Base-by-base conservation (phyloP, 2,888 invertebrate species). In the Stenodema calcarata region DNA sequence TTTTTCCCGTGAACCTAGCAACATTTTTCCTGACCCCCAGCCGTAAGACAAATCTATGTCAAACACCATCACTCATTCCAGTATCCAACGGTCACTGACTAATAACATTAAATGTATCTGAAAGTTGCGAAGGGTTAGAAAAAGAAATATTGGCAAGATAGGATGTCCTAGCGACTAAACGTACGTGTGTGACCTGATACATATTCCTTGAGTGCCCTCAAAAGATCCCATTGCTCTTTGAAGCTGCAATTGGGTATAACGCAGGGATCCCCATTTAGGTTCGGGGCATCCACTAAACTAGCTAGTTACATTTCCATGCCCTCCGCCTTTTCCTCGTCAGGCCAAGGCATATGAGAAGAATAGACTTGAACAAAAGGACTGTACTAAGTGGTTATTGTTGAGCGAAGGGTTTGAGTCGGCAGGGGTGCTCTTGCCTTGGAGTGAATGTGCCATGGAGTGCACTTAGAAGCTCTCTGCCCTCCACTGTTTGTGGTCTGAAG, bases 361-460 rank as follows among this genome's bases (percentile, higher is more conserved):
- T 73, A 35, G 73, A 7, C 73, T 35, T 18, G 73, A 73, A 73
- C 73, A 73, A 73, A 35, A 35, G 73, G 28, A 30, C 30, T 18
- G 73, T 73, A n/a, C n/a, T n/a, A 73, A 73, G 73, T 73, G 73
- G 73, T 73, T 73, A 73, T 73, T 73, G 73, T 73, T 73, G 41
- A 35, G 73, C 35, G 14, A 35, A 35, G 35, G 73, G 35, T 30
- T 6, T 28, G 30, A 41, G 73, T 4, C 23, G 70, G 70, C 27
- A 16, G 28, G 18, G 70, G 70, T 30, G 70, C 70, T 70, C 73
- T 73, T 73, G 30, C 73, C 41, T 30, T 73, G 35, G 73, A 73
- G 73, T 30, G 73, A 73, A 41, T 73, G 73, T 73, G 73, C 41
- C 73, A 41, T 28, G 73, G 73, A 73, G 73, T 73, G 73, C 73